Base-by-base conservation (phyloP, 2,888 invertebrate species). In the Conistra vaccinii region DNA sequence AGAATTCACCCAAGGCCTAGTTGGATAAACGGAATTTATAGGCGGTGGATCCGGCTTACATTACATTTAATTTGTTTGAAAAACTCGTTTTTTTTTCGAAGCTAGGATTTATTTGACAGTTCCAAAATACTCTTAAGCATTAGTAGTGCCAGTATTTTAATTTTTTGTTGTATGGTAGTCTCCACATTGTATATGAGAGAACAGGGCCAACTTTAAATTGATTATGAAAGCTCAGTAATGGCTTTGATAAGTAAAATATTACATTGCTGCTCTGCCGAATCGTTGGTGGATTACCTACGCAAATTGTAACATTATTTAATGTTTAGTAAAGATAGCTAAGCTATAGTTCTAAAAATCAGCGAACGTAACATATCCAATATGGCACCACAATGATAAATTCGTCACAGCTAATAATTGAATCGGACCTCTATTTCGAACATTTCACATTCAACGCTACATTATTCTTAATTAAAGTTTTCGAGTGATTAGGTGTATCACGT, bases 391-490 rank as follows among this genome's bases (percentile, higher is more conserved):
- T 86, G 82, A 90, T 90, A 91, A 91, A 92, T 89, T 90, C 91
- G 89, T 88, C 85, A 90, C 86, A 87, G 81, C 72, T 86, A 89
- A 91, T 92, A 89, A 92, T 91, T 87, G 85, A 89, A 89, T 77
- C 85, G 61, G 87, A 74, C 90, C 89, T 91, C 90, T 90, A 91
- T 91, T 90, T 85, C 87, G 87, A 76, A 89, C 88, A 90, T 92
- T 91, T 91, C 85, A 91, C 53, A 92, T 93, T 94, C 91, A 91
- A 93, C 91, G 92, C 88, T 92, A 92, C 91, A 94, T 94, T 94
- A 93, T 91, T 89, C 89, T 91, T 92, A 92, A 94, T 94, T 94
- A 92, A 93, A 93, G 89, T 93, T 93, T 92, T 92, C 89, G 88
- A 91, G 90, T 93, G 91, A 94, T 94, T 92, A 93, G 89, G 85